Conservation (phyloP, 53 echinoderm and acorn worm genomes). For the Glandiceps talaboti region DNA sequence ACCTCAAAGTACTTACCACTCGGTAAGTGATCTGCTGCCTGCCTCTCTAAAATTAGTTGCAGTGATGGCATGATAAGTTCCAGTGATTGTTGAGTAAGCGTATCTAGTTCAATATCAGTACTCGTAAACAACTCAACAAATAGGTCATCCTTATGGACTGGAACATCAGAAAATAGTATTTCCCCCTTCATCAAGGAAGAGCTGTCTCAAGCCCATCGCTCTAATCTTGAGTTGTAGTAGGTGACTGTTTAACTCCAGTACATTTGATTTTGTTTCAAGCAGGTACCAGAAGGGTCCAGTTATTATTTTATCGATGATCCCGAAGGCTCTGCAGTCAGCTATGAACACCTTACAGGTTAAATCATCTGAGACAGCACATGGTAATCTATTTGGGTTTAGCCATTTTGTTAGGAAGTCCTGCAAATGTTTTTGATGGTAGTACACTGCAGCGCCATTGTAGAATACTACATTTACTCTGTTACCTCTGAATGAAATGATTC, state of each 20-base stretch:
- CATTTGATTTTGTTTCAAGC: background rate
- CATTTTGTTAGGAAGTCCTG: background rate
- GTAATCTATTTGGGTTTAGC: background rate
- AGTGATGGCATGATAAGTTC: background rate
- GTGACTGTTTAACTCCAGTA: background rate
- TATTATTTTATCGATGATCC: background rate
- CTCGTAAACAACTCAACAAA: background rate
- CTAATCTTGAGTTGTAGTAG: background rate
- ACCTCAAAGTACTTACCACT: background rate
- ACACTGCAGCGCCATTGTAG: background rate
- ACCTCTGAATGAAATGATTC: conserved; percentile 16
- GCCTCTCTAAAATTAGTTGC: background rate
- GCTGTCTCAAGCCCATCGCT: background rate
- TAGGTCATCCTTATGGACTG: background rate
- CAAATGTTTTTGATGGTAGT: background rate
- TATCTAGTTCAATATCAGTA: background rate
- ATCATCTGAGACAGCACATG: background rate
- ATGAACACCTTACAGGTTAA: background rate
- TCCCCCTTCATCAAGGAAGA: background rate
- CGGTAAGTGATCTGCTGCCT: background rate
- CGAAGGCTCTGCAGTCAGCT: background rate
- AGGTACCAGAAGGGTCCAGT: background rate
- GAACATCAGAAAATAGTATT: background rate
- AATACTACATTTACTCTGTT: background rate
- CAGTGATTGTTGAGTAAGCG: background rate